Evolutionary conservation across 2,113 vertebrate genomes (phyloP).

Genomic region (Embiotoca jacksoni): DNA sequence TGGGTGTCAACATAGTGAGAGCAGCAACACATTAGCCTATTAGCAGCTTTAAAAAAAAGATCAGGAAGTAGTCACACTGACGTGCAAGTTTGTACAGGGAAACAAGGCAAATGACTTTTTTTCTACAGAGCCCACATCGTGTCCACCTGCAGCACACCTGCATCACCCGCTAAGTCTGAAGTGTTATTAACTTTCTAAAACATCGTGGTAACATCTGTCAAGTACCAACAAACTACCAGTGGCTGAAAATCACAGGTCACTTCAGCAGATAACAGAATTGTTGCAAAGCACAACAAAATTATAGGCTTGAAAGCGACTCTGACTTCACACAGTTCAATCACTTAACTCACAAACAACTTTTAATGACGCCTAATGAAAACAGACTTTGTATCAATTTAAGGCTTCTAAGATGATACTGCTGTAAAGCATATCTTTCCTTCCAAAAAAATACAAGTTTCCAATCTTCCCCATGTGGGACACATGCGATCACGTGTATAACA

Average conservation of each 20-base stretch:
- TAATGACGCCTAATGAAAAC: too few species aligned
- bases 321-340: neutral
- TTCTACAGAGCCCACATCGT: too few species aligned
- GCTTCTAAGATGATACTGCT: too few species aligned
- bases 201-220: too few species aligned
- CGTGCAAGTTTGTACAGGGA: neutral
- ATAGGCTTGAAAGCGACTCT: too few species aligned
- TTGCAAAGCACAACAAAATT: neutral
- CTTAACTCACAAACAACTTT: neutral
- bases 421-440: too few species aligned
- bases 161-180: too few species aligned
- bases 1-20: neutral
- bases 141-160: too few species aligned
- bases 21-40: neutral
- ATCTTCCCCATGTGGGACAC: too few species aligned
- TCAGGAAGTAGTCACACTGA: neutral
- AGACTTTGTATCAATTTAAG: too few species aligned
- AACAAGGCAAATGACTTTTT: neutral
- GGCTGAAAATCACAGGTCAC: neutral
- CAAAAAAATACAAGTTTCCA: too few species aligned
- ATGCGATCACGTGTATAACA: too few species aligned
- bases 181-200: constrained; percentile 19
- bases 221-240: neutral
- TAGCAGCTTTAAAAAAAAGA: neutral
- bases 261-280: neutral